Evolutionary conservation across 2,113 vertebrate genomes (phyloP), one percentile per base, ranked within the genome.

Genomic region (Coptodon bakossiorum): DNA sequence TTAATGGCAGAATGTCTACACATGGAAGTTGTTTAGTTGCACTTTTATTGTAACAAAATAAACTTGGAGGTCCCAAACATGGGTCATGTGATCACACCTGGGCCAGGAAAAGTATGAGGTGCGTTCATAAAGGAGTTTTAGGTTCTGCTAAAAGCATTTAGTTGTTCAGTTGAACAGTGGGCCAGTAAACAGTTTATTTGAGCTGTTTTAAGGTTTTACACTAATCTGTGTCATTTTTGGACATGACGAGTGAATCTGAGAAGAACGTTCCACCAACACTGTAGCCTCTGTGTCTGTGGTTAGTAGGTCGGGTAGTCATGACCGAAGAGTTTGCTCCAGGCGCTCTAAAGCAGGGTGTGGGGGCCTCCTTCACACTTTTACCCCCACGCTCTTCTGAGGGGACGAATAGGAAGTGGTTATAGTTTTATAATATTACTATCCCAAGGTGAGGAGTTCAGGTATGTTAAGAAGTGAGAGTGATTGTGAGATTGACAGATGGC

Each of bases 301-400:
- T 63, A 36, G 31, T n/a, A 36, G 59, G 59, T 36, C 0, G 0
- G 9, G 59, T 36, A 63, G 17, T 7, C 6, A 0, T 11, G 59
- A n/a, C 0, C 0, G 9, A 19, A 36, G 36, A 63, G 40, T 73
- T 17, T 48, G 14, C 40, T 27, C 22, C 22, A 22, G 38, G 38
- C 27, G 22, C 38, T 27, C 22, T 73, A 45, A 73, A 17, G 8
- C 68, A 45, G 13, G 38, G 38, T 73, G 13, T 2, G n/a, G 13
- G 66, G 22, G n/a, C 36, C 38, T 9, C 36, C 12, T 40, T 24
- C 66, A 71, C 13, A 40, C 38, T 45, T 40, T 71, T 71, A 22
- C 11, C 7, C 5, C 3, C n/a, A 4, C n/a, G 3, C 38, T 24
- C 36, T 24, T 24, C 22, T 73, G 38, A 73, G 38, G 22, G 5